These are phyloP conservation scores for Idaea straminata DNA, from an alignment of 2,888 invertebrate genomes.

Conservation along the genomic window DNA sequence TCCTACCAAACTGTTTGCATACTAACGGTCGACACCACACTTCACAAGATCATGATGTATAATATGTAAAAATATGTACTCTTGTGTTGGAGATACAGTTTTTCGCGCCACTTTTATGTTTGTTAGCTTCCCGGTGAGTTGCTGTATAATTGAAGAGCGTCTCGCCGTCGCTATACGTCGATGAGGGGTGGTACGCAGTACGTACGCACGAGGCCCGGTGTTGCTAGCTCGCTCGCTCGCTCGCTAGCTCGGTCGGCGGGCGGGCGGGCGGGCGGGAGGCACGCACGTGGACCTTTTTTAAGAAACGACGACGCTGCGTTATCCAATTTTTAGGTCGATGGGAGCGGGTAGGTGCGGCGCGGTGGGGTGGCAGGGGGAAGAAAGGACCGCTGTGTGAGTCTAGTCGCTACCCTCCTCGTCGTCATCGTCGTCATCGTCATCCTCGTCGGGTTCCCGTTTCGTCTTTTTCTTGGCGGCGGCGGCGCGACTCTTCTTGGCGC, in stretches of 20 bases:
- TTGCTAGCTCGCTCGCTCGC: background rate
- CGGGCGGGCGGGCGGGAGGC: background rate
- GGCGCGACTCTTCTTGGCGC: slow-evolving; percentile 4
- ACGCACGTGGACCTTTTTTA: slow-evolving; percentile 6
- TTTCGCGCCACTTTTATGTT: background rate
- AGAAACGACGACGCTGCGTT: background rate
- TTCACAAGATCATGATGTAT: background rate
- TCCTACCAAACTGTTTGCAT: background rate
- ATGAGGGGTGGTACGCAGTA: background rate
- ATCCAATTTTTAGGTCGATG: background rate
- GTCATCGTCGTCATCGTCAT: slow-evolving; percentile 74
- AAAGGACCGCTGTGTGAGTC: background rate
- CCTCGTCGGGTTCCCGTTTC: slow-evolving; percentile 72
- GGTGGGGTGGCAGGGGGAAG: background rate
- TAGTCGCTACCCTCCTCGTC: slow-evolving; percentile 60
- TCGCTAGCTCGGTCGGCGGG: background rate
- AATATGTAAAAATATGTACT: background rate
- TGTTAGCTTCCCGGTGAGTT: background rate
- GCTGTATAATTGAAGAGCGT: background rate
- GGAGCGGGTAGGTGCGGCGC: background rate
- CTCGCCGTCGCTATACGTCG: background rate
- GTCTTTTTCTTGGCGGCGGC: slow-evolving; percentile 59
- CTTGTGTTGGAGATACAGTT: background rate
- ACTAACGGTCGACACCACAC: slow-evolving; percentile 1
- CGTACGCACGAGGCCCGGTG: background rate